A percentile compares a stretch with the other conserved stretches of the same genome.
Evolutionary conservation across 2,888 invertebrate species (phyloP).

Genomic region (Phragmatobia fuliginosa): DNA sequence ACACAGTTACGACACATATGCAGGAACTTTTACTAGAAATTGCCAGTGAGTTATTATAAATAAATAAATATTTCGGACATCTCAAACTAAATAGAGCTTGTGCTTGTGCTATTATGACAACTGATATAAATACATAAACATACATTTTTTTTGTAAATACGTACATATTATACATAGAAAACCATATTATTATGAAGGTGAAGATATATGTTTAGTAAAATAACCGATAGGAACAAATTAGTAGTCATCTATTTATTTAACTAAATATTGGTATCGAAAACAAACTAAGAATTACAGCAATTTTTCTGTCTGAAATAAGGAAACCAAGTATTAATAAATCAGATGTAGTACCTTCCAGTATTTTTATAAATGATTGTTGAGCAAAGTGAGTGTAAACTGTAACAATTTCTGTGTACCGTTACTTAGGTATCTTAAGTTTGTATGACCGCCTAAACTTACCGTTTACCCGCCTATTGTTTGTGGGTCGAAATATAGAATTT

Average conservation of each 20-base stretch:
- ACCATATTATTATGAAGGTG: too few species aligned
- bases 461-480: constrained; percentile 26
- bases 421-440: constrained; percentile 59
- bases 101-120: too few species aligned
- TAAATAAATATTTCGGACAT: too few species aligned
- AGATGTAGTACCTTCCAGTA: constrained; percentile 43
- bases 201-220: too few species aligned
- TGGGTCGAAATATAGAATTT: constrained; percentile 44
- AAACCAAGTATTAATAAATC: constrained; percentile 8
- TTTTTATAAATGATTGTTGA: constrained; percentile 36
- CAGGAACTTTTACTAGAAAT: neutral
- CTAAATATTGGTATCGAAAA: neutral
- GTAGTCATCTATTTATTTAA: too few species aligned
- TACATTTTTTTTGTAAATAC: too few species aligned
- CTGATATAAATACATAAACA: too few species aligned
- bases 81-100: too few species aligned
- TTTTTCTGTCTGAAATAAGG: too few species aligned
- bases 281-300: neutral
- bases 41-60: neutral
- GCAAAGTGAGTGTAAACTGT: constrained; percentile 52
- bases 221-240: too few species aligned
- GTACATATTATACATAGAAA: too few species aligned
- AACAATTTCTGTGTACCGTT: constrained; percentile 46
- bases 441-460: constrained; percentile 61
- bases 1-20: too few species aligned